Evolutionary conservation across 2,113 vertebrate genomes (phyloP).

Genomic region (Manacus vitellinus): DNA sequence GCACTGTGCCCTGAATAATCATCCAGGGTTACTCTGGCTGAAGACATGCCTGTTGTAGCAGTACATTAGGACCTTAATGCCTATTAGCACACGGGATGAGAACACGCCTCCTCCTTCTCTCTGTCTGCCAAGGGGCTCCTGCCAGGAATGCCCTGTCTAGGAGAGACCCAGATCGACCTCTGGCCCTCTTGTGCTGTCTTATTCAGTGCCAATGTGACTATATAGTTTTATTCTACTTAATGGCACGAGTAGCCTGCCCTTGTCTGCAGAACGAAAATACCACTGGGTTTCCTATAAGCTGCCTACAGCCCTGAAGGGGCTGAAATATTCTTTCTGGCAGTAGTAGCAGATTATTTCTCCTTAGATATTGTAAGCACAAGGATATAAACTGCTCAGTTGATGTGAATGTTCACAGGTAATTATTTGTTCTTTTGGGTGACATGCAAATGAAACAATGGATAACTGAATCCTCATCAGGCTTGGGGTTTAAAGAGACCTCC

Average conservation of each 20-base stretch:
- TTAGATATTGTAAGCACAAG: background rate
- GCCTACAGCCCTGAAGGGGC: background rate
- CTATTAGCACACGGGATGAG: background rate
- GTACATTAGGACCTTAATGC: background rate
- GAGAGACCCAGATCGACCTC: background rate
- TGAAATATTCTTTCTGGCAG: conserved; percentile 9
- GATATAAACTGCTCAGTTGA: background rate
- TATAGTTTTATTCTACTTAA: background rate
- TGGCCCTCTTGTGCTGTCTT: background rate
- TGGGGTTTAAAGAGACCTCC: conserved; percentile 32
- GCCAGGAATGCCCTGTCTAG: background rate
- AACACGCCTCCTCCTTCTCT: background rate
- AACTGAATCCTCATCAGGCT: conserved; percentile 7
- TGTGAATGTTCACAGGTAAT: background rate
- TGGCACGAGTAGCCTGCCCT: background rate
- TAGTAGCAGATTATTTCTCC: background rate
- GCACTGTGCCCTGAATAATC: background rate
- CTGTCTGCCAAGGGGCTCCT: background rate
- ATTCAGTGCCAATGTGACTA: background rate
- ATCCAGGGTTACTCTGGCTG: background rate
- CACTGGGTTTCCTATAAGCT: background rate
- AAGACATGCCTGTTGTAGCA: background rate
- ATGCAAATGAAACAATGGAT: background rate
- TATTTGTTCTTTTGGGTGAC: background rate
- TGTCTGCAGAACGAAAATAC: background rate